Base-by-base conservation (phyloP, 2,113 vertebrate species). In the Trichechus manatus region DNA sequence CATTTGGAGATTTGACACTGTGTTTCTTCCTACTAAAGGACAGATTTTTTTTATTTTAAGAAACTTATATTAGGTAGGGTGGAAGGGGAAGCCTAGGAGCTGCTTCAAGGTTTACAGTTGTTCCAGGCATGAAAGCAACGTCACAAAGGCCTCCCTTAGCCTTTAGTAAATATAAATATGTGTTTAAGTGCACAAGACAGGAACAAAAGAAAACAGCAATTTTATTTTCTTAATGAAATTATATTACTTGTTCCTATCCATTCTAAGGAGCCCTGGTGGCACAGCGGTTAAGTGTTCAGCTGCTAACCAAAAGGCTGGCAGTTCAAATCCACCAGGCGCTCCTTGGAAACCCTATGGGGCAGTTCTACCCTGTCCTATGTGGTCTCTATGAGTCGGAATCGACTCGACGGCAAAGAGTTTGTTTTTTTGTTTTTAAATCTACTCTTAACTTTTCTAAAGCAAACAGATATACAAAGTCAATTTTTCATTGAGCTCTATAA, bases 1-100 rank as follows among this genome's bases (percentile, higher is more conserved):
- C 29, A 70, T 79, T 27, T 79, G 39, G 36, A 84, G 20, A 23
- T 83, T 72, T 70, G 82, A 92, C 33, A 42, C 31, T 87, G 9
- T 50, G 9, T 10, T 9, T 59, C 75, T 87, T 63, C 53, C 85
- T 74, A 94, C 44, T 82, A 96, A 97, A 86, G 63, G 86, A 42
- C 13, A 56, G 33, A 56, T 3, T 31, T 84, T 64, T 39, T 77
- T 50, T 25, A 75, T 75, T 64, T 50, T 83, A 68, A 89, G 83
- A 93, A 89, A 89, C 2, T 56, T 77, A 88, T 25, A 56, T 44
- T 82, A 82, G 22, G 23, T 33, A 29, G 36, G 33, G 33, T 4
- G 42, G 39, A 15, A 23, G 50, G 5, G 66, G 39, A 63, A 44
- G 27, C 36, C 33, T 72, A 78, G 25, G 10, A 31, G 19, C 19